Evolutionary conservation across 2,113 vertebrate genomes (phyloP).

Genomic region (Muntiacus reevesi): DNA sequence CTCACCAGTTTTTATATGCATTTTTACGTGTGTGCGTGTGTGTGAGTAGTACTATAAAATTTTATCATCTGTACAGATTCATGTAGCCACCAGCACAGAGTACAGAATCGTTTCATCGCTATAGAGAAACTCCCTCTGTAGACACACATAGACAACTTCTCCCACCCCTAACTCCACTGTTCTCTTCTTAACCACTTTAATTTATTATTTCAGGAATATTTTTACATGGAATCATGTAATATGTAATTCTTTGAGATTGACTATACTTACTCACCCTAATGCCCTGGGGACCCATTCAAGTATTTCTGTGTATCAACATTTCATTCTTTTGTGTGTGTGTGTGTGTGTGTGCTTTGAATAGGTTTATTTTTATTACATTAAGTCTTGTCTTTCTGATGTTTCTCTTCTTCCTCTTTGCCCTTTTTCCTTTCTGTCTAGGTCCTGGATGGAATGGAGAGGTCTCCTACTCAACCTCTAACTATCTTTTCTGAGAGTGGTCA

Average conservation of each 20-base stretch:
- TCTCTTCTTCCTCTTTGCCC: conserved; percentile 59
- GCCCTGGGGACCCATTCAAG: not conserved
- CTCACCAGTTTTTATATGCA: not conserved
- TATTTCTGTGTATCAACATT: not conserved
- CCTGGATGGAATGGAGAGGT: conserved; percentile 69
- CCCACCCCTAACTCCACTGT: not conserved
- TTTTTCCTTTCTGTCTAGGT: conserved; percentile 65
- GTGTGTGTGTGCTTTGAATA: not conserved
- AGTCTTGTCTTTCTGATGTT: conserved; percentile 52
- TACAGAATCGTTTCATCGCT: not conserved
- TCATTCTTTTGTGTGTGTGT: not conserved
- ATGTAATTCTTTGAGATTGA: not conserved
- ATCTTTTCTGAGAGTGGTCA: conserved; percentile 69
- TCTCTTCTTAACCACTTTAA: not conserved
- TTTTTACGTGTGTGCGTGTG: not conserved
- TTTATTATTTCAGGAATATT: conserved; percentile 7
- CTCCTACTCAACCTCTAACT: conserved; percentile 45
- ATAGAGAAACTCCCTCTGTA: not conserved
- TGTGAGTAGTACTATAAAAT: not conserved
- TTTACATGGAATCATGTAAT: not conserved
- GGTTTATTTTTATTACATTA: conserved; percentile 5
- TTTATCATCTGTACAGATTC: not conserved
- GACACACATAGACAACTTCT: not conserved
- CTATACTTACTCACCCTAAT: not conserved
- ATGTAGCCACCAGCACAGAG: not conserved